Evolutionary conservation across 2,888 invertebrate genomes (phyloP).

Genomic region (Tanytarsus gracilentus): DNA sequence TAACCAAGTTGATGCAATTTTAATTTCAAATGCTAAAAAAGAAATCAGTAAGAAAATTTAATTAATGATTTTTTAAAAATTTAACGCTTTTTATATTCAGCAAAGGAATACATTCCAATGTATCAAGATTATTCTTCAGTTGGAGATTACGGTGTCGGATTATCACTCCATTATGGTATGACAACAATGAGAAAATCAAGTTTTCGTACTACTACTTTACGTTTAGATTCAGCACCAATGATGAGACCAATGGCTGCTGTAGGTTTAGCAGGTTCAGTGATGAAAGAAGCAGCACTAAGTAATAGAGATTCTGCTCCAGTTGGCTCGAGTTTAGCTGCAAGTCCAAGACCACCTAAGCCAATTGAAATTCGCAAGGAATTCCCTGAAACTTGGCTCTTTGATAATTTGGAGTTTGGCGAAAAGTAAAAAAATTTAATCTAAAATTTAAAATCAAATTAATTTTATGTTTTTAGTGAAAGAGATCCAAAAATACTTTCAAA

Average conservation of each 20-base stretch:
- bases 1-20: not conserved
- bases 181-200: too few species aligned
- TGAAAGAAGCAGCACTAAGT: not conserved
- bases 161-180: not conserved
- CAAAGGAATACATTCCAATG: not conserved
- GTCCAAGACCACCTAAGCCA: too few species aligned
- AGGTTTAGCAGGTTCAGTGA: not conserved
- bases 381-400: constrained; percentile 62
- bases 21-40: constrained; percentile 28
- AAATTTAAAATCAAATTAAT: not conserved
- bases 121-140: too few species aligned
- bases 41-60: constrained; percentile 10
- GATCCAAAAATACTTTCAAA: constrained; percentile 43
- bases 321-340: too few species aligned
- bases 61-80: not conserved
- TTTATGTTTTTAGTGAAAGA: not conserved
- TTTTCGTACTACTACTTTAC: too few species aligned
- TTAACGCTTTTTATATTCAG: not conserved
- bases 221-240: not conserved
- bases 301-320: not conserved
- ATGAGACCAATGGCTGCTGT: not conserved
- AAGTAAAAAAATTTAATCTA: not conserved
- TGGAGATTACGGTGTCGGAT: too few species aligned
- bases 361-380: constrained; percentile 48
- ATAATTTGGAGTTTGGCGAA: constrained; percentile 36